Conservation (phyloP, 2,888 invertebrate species). For the Mesochorus sp. region DNA sequence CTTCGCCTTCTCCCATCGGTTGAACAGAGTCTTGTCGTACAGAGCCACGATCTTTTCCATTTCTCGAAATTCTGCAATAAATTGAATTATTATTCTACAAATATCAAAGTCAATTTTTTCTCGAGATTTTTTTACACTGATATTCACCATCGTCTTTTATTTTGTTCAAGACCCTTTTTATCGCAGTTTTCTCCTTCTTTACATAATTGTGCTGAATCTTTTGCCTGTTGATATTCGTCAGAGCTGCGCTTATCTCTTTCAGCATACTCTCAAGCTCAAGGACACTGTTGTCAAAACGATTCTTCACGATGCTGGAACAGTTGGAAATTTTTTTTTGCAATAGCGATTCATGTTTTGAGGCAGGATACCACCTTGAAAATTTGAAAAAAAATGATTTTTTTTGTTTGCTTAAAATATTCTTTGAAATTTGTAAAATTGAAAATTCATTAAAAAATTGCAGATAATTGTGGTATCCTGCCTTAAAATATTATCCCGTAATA, state of each 20-base stretch:
- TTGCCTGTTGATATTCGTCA: conserved; percentile 71
- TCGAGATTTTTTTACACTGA: not conserved
- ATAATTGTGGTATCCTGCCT: too few species aligned
- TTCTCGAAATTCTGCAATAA: conserved; percentile 70
- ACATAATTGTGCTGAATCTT: conserved; percentile 73
- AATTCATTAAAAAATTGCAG: too few species aligned
- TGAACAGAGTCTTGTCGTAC: conserved; percentile 75
- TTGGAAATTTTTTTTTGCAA: not conserved
- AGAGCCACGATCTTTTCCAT: conserved; percentile 75
- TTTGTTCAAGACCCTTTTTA: conserved; percentile 71
- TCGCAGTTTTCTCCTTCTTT: conserved; percentile 70
- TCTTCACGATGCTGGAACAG: conserved; percentile 70
- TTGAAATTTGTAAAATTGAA: not conserved
- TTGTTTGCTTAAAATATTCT: too few species aligned
- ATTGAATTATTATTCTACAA: not conserved
- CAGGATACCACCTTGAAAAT: too few species aligned
- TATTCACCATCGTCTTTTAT: conserved; percentile 75
- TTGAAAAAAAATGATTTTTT: too few species aligned
- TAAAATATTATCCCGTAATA: too few species aligned
- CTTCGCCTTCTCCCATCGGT: conserved; percentile 75
- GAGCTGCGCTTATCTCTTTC: conserved; percentile 73
- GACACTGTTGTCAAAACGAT: conserved; percentile 69
- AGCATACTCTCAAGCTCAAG: conserved; percentile 75
- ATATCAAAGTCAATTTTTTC: not conserved
- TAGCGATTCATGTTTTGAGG: too few species aligned